Base-by-base conservation (phyloP, 2,113 vertebrate species). In the Myiopsitta monachus region DNA sequence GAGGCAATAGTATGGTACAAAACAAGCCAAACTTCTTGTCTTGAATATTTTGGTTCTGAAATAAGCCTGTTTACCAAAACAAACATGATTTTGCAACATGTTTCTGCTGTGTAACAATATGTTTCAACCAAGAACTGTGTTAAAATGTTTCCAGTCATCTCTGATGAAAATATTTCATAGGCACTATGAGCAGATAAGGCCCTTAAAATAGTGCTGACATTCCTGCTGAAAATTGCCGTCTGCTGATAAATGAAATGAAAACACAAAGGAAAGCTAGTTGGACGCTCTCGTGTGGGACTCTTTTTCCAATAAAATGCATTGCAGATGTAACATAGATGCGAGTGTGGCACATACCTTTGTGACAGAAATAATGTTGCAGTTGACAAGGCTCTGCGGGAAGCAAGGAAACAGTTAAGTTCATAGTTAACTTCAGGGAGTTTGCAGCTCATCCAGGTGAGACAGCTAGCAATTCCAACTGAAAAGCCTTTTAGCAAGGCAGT, bases 291-390 rank as follows among this genome's bases (percentile, higher is more conserved):
- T 1, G 0, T 15, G 2, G 18, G 11, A 52, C 9, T 55, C 57
- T 64, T 87, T 66, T 11, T 26, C 30, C 12, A 62, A 3, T 27
- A 8, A 64, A 64, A 4, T 57, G 27, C 27, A 54, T n/a, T 51
- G 38, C 8, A 74, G 21, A 23, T 6, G 8, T 47, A 80, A 41
- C 31, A 59, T 10, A 41, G 49, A 14, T 10, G 28, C 1, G 2
- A 67, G 11, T 26, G 12, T 31, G 7, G 30, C 36, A 92, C 98
- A 44, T 98, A 99, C 98, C 98, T 99, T 98, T 62, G 94, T 95
- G 80, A 98, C 90, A 17, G 98, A 98, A 94, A 98, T 98, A 62
- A 99, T 85, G 57, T 99, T 99, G 96, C 98, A 99, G 61, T 98
- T 98, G 87, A 99, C 89, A 30, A 98, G 79, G 39, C 86, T 96